Conservation (phyloP, 2,113 vertebrate genomes). For the Oncorhynchus mykiss region DNA sequence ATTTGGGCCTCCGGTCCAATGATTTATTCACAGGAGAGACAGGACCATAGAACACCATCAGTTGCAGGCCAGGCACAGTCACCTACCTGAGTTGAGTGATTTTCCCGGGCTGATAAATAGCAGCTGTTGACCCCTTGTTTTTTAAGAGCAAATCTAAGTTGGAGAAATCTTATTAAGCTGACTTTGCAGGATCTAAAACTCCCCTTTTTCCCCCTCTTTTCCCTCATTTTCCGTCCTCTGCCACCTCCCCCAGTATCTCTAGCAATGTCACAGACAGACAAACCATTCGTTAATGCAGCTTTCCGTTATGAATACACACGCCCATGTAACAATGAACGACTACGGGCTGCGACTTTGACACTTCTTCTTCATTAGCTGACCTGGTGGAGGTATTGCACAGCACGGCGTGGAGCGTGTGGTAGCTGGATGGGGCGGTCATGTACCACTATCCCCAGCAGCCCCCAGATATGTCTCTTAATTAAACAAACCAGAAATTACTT, state of each 20-base stretch:
- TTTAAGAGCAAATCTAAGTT: constrained; percentile 33
- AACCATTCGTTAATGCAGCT: constrained; percentile 8
- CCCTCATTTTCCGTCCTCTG: background rate
- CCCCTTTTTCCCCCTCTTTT: constrained; percentile 12
- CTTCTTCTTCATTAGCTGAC: background rate
- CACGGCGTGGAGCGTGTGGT: background rate
- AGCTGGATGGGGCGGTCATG: constrained; percentile 59
- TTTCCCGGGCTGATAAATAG: constrained; percentile 32
- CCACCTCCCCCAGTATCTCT: background rate
- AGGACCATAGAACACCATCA: constrained; percentile 4
- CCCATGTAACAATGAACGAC: constrained; percentile 25
- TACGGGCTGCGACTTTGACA: background rate
- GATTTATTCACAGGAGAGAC: constrained; percentile 58
- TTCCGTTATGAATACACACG: constrained; percentile 27
- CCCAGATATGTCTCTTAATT: constrained; percentile 74
- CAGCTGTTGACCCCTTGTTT: constrained; percentile 16
- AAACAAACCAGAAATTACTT: constrained; percentile 88
- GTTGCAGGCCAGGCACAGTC: background rate
- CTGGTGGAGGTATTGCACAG: background rate
- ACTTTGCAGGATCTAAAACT: constrained; percentile 14
- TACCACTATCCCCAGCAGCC: constrained; percentile 57
- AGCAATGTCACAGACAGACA: constrained; percentile 21
- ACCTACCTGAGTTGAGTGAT: constrained; percentile 29
- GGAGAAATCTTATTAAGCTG: constrained; percentile 39
- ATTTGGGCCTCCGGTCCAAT: background rate